These are phyloP conservation scores for Bombyx huttoni DNA, from an alignment of 2,888 invertebrate genomes.

Conservation along the genomic window DNA sequence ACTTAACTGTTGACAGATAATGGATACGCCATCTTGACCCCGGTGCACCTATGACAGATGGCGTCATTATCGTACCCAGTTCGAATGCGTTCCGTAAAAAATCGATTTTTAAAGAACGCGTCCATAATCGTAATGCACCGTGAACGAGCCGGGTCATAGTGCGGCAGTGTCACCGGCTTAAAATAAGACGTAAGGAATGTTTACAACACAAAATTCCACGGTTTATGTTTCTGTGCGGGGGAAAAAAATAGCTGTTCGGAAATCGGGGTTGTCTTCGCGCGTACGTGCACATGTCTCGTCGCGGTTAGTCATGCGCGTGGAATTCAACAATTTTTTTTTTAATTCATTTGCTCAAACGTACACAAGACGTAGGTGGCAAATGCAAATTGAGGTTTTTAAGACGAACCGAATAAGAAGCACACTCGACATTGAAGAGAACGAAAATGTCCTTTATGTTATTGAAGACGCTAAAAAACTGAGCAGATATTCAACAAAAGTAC, in stretches of 20 bases:
- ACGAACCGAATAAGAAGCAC: neutral
- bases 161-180: conserved; percentile 36
- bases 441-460: neutral
- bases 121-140: conserved; percentile 34
- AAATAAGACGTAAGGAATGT: conserved; percentile 44
- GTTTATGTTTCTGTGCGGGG: conserved; percentile 26
- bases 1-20: neutral
- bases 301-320: neutral
- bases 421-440: neutral
- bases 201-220: conserved; percentile 35
- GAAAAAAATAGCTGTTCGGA: neutral
- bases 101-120: conserved; percentile 19
- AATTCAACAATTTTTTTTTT: neutral
- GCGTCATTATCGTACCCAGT: conserved; percentile 25
- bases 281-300: neutral
- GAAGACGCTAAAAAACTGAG: neutral
- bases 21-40: neutral
- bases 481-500: neutral
- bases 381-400: neutral
- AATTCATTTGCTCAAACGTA: neutral
- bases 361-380: neutral
- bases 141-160: conserved; percentile 34
- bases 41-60: conserved; percentile 25
- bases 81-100: conserved; percentile 16
- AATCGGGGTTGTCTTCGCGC: neutral